Percentiles rank a stretch among this genome's conserved stretches.
Conservation (phyloP, 2,888 invertebrate genomes). For the Meloe dianella region DNA sequence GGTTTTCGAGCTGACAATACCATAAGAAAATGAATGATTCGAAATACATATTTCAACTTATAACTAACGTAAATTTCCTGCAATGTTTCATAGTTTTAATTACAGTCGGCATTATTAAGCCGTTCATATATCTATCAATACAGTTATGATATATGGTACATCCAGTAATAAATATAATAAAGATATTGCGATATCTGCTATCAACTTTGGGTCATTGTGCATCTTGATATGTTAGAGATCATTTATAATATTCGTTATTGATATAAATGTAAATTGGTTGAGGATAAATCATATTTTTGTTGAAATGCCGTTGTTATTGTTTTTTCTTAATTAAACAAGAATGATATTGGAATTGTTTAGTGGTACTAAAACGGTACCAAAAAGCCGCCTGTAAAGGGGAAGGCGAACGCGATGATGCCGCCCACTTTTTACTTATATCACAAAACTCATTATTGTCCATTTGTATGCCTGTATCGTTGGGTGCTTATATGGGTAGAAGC, state of each 20-base stretch:
- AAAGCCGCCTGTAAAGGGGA: not conserved
- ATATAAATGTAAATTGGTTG: not conserved
- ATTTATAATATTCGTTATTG: not conserved
- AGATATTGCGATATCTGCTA: slow-evolving; percentile 20
- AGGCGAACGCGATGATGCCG: slow-evolving; percentile 44
- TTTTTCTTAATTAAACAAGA: not conserved
- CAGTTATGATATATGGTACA: slow-evolving; percentile 25
- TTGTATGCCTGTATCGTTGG: slow-evolving; percentile 57
- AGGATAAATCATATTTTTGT: not conserved
- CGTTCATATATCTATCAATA: slow-evolving; percentile 31
- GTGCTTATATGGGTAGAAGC: slow-evolving; percentile 58
- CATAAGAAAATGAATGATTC: slow-evolving; percentile 13
- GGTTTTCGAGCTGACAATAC: not conserved
- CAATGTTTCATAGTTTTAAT: slow-evolving; percentile 31
- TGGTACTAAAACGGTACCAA: slow-evolving; percentile 8
- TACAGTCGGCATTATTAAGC: slow-evolving; percentile 35
- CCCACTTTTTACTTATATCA: slow-evolving; percentile 58
- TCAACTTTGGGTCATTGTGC: not conserved
- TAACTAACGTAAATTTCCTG: slow-evolving; percentile 20
- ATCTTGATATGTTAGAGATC: slow-evolving; percentile 1
- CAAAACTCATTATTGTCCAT: slow-evolving; percentile 55
- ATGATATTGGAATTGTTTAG: not conserved
- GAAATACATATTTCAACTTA: slow-evolving; percentile 25
- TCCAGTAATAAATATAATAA: slow-evolving; percentile 29
- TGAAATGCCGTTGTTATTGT: not conserved